Conservation (phyloP, 2,888 invertebrate species). For the Matsumyia berberina region DNA sequence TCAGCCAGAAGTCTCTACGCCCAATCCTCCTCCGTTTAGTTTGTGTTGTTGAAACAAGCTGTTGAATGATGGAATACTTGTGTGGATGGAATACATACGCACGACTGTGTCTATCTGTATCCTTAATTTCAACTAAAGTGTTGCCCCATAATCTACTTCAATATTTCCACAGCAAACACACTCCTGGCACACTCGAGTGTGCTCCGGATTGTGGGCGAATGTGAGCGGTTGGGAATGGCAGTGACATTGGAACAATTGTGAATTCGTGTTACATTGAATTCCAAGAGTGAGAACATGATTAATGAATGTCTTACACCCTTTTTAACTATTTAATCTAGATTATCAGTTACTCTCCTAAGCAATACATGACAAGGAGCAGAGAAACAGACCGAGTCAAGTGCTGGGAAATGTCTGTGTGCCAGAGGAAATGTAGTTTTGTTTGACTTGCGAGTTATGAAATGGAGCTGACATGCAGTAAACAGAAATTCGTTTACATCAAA, state of each 20-base stretch:
- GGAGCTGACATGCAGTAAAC: conserved; percentile 31
- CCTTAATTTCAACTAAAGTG: conserved; percentile 54
- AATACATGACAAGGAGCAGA: neutral
- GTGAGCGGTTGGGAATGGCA: conserved; percentile 17
- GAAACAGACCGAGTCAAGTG: neutral
- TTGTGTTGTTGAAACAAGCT: conserved; percentile 49
- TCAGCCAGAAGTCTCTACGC: neutral
- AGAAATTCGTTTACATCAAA: conserved; percentile 27
- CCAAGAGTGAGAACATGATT: conserved; percentile 57
- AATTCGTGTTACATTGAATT: conserved; percentile 48
- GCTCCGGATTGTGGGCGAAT: neutral
- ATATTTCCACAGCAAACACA: conserved; percentile 63
- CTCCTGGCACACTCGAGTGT: conserved; percentile 28
- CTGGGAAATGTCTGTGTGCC: neutral
- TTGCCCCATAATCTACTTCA: conserved; percentile 60
- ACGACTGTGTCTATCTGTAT: conserved; percentile 28
- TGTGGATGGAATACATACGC: conserved; percentile 12
- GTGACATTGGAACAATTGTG: conserved; percentile 60
- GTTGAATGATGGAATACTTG: conserved; percentile 68
- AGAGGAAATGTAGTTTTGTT: conserved; percentile 1
- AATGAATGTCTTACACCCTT: conserved; percentile 63
- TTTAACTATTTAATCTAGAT: conserved; percentile 52
- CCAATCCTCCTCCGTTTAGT: neutral
- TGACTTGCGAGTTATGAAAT: conserved; percentile 43
- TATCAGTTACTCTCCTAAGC: conserved; percentile 1